Conservation (phyloP, 53 echinoderm and acorn worm species). For the Stichopus horrens region DNA sequence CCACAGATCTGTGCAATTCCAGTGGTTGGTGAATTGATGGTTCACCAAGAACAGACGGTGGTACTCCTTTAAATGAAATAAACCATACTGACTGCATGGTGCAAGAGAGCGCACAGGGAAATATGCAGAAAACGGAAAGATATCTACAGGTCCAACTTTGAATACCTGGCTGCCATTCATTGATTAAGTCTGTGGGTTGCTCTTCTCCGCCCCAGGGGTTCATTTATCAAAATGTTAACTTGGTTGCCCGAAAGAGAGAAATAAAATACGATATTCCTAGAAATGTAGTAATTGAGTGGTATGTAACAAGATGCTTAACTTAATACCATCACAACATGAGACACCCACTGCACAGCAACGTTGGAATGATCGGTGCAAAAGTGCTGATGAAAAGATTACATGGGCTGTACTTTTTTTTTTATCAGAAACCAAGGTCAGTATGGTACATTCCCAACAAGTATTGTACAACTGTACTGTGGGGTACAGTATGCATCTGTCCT, state of each 20-base stretch:
- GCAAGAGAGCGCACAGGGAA: neutral
- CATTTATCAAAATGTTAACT: neutral
- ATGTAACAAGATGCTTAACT: neutral
- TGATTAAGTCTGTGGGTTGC: neutral
- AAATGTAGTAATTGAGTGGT: slow-evolving; percentile 13
- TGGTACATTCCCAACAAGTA: no score
- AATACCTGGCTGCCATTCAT: slow-evolving; percentile 1
- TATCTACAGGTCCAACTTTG: neutral
- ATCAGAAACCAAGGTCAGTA: no score
- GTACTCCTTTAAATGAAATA: neutral
- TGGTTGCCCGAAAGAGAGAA: neutral
- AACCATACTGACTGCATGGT: neutral
- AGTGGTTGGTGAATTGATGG: no score
- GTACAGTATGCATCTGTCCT: no score
- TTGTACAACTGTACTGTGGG: no score
- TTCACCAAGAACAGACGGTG: neutral
- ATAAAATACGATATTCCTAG: neutral
- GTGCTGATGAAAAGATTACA: no score
- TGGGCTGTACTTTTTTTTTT: no score
- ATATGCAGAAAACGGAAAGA: neutral
- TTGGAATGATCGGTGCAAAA: no score
- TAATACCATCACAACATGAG: slow-evolving; percentile 6
- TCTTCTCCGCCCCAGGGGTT: slow-evolving; percentile 13
- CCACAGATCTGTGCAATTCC: no score
- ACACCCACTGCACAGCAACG: neutral